Evolutionary conservation across 2,113 vertebrate genomes (phyloP).

Genomic region (Nothocercus julius): DNA sequence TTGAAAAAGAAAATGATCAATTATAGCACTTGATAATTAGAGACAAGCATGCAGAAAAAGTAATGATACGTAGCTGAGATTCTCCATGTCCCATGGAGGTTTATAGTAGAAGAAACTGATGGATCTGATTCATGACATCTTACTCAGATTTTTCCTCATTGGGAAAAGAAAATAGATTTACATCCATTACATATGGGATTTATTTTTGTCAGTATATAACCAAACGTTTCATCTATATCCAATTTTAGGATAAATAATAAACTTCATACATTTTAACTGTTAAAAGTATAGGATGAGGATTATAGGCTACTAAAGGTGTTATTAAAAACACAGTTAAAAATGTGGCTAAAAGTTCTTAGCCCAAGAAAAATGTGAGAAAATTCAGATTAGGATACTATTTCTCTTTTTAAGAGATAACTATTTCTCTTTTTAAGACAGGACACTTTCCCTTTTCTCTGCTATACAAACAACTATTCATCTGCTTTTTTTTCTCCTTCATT

Average conservation of each 20-base stretch:
- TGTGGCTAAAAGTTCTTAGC: background rate
- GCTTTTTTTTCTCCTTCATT: background rate
- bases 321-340: background rate
- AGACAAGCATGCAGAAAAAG: slow-evolving; percentile 29
- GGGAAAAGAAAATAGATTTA: background rate
- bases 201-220: background rate
- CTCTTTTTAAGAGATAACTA: background rate
- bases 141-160: background rate
- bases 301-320: background rate
- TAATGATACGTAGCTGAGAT: slow-evolving; percentile 24
- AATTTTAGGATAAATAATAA: background rate
- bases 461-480: background rate
- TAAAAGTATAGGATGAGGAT: background rate
- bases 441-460: background rate
- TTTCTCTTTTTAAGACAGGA: background rate
- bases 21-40: slow-evolving; percentile 58
- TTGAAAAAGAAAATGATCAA: slow-evolving; percentile 56
- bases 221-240: background rate
- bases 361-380: background rate
- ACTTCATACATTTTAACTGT: background rate
- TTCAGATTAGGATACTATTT: background rate
- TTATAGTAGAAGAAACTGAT: background rate
- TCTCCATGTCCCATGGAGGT: background rate
- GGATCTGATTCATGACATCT: background rate
- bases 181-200: background rate